These are phyloP conservation scores for Buphagus erythrorhynchus DNA, from an alignment of 2,797 vertebrate genomes.

Conservation along the genomic window DNA sequence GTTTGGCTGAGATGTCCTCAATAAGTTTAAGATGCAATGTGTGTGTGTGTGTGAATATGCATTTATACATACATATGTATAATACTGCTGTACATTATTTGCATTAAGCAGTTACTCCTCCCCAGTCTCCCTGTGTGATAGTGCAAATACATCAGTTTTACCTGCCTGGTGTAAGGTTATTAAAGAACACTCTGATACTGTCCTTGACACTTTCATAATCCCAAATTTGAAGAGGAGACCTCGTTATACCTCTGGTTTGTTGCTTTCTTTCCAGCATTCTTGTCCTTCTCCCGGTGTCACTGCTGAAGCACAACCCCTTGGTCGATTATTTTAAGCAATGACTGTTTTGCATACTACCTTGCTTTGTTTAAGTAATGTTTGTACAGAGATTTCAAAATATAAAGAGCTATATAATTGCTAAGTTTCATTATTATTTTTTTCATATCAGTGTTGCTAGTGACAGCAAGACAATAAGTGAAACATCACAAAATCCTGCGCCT, in stretches of 20 bases:
- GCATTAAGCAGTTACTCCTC: background rate
- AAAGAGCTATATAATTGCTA: conserved; percentile 38
- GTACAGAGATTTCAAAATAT: conserved; percentile 51
- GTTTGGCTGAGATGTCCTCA: background rate
- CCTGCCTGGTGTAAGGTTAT: background rate
- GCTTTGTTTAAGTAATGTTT: conserved; percentile 49
- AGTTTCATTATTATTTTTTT: conserved; percentile 5
- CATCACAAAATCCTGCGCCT: rapidly evolving
- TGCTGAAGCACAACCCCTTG: background rate
- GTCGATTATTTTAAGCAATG: background rate
- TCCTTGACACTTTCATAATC: background rate
- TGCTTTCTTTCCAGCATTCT: background rate
- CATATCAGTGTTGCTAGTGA: background rate
- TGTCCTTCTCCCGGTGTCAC: background rate
- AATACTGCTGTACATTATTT: conserved; percentile 19
- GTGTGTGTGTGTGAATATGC: background rate
- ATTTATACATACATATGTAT: background rate
- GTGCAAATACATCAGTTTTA: background rate
- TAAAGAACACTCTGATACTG: background rate
- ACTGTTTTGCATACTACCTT: conserved; percentile 23
- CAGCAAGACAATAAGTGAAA: background rate
- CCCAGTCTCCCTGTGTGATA: background rate
- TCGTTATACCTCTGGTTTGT: background rate
- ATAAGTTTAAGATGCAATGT: background rate
- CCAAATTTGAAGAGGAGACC: background rate